Conservation (phyloP, 2,888 invertebrate species). For the Miltochrista miniata region DNA sequence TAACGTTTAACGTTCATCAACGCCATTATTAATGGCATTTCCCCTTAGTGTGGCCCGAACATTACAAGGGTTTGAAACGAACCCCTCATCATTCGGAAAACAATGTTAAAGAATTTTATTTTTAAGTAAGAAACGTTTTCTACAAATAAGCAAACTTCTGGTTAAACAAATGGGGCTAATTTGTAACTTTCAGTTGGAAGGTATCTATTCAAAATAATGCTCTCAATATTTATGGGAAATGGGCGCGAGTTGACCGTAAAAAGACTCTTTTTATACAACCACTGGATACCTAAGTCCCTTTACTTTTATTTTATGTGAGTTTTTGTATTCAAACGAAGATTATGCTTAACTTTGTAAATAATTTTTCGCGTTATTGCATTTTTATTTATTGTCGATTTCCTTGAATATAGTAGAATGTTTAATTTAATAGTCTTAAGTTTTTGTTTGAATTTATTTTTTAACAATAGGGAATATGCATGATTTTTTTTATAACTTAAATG, state of each 20-base stretch:
- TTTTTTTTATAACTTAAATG: too few relatives aligned
- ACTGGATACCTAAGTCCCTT: constrained; percentile 11
- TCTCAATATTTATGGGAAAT: constrained; percentile 22
- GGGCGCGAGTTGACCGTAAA: constrained; percentile 15
- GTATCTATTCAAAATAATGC: constrained; percentile 8
- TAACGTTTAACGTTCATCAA: too few relatives aligned
- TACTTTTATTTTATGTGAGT: constrained; percentile 31
- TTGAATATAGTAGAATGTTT: constrained; percentile 13
- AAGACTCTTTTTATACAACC: constrained; percentile 16
- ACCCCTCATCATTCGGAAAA: background rate
- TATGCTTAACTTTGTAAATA: constrained; percentile 31
- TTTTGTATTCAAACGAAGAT: constrained; percentile 24
- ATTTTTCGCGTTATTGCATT: constrained; percentile 28
- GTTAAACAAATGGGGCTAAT: constrained; percentile 15
- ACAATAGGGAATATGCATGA: background rate
- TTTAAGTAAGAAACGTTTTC: background rate
- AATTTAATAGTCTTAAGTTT: constrained; percentile 21
- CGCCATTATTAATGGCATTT: too few relatives aligned
- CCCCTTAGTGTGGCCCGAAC: too few relatives aligned
- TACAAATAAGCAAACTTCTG: constrained; percentile 13
- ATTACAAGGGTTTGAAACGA: too few relatives aligned
- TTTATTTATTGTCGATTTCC: constrained; percentile 16
- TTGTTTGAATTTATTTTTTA: background rate
- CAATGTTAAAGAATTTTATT: background rate
- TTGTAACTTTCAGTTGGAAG: constrained; percentile 16